Evolutionary conservation across 2,888 invertebrate species (phyloP), one percentile per base, ranked within the genome.

Genomic region (Lasius platythorax): DNA sequence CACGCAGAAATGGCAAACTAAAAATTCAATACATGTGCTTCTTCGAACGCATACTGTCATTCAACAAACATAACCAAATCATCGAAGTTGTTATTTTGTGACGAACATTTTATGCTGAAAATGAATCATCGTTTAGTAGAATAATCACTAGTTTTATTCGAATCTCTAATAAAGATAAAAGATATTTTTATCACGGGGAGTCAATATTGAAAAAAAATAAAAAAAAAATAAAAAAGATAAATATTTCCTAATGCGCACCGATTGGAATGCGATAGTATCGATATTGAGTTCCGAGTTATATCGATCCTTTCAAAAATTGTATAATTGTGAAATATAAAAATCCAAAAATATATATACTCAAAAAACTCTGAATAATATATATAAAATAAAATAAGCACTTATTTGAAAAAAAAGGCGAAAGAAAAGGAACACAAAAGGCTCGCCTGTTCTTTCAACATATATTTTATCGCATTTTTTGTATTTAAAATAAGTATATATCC

Each of bases 41-140:
- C 33, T 8, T 6, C 50, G 30, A 70, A 70, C 33, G 30, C 12
- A 12, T 50, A 46, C 50, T 3, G 33, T 4, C 40, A 15, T 33
- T 9, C 28, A 53, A 23, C 15, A 6, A 70, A 33, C 70, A 70
- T 70, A 33, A 70, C 70, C 70, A 70, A 5, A n/a, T 70, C 33
- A n/a, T 28, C n/a, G 1, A 50, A 43, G 12, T 50, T n/a, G 2
- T 53, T n/a, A 8, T 15, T 33, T 50, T 18, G 5, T 11, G 33
- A 53, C 33, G 3, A 50, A 33, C 8, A 4, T 53, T 53, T 53
- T n/a, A 53, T n/a, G n/a, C 2, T 12, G 30, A 28, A 15, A 46
- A 28, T 33, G 50, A 70, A 1, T 23, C 30, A 53, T n/a, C 12
- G 18, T 3, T 11, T 28, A 30, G 12, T 12, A 9, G 33, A 11